Percentiles rank a stretch among this genome's conserved stretches.
Evolutionary conservation across 2,113 vertebrate genomes (phyloP).

Genomic region (Thunnus maccoyii): DNA sequence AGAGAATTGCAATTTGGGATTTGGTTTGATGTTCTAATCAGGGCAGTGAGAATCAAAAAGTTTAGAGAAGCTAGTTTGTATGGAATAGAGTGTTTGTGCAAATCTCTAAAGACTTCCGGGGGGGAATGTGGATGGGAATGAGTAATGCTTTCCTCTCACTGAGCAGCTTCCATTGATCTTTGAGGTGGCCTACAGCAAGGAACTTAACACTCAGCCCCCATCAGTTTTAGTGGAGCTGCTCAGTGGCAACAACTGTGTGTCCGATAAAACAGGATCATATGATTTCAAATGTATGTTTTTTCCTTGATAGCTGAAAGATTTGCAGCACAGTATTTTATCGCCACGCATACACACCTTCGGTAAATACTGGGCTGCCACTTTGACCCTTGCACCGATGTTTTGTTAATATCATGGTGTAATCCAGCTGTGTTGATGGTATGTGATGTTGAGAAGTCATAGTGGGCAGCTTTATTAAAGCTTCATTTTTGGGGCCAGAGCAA

Average conservation of each 20-base stretch:
- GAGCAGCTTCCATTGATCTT: constrained; percentile 54
- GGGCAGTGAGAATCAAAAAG: neutral
- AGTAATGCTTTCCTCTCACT: constrained; percentile 11
- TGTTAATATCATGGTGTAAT: constrained; percentile 5
- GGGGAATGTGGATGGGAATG: constrained; percentile 6
- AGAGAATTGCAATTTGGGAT: neutral
- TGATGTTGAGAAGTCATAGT: constrained; percentile 40
- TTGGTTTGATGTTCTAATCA: neutral
- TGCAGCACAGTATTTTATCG: neutral
- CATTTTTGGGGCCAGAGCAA: constrained; percentile 42
- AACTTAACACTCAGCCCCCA: constrained; percentile 29
- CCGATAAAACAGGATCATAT: constrained; percentile 27
- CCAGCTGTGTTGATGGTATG: constrained; percentile 54
- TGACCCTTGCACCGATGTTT: neutral
- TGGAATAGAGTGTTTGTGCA: neutral
- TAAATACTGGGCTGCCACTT: constrained; percentile 15
- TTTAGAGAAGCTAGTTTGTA: neutral
- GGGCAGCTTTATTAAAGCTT: constrained; percentile 68
- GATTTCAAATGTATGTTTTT: constrained; percentile 4
- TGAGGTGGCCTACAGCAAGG: constrained; percentile 35
- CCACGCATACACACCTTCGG: neutral
- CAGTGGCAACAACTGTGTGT: constrained; percentile 14
- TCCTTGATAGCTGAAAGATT: neutral
- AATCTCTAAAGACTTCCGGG: neutral
- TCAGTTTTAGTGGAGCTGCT: constrained; percentile 9